phyloP scores from a whole-genome alignment of 2,113 vertebrate genomes.

The Cynoglossus semilaevis region DNA sequence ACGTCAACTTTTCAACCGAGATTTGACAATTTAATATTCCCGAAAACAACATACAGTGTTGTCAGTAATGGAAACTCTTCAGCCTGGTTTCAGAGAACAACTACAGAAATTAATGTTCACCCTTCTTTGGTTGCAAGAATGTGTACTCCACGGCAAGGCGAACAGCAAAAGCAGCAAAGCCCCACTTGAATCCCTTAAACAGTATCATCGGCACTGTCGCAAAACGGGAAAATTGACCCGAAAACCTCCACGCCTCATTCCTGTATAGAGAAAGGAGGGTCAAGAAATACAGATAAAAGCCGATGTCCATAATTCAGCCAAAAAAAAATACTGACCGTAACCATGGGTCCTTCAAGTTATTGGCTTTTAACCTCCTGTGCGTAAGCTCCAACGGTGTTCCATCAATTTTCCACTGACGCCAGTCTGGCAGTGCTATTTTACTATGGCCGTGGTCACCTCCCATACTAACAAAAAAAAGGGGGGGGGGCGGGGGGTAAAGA shows the following conservation, averaged over 20 bases:
- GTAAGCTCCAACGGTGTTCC: conserved; percentile 88
- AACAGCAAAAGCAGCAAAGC: conserved; percentile 87
- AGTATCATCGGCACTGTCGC: conserved; percentile 76
- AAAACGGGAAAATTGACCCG: conserved; percentile 79
- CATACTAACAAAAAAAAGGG: conserved; percentile 71
- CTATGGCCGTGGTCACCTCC: conserved; percentile 80
- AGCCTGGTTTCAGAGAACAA: neutral
- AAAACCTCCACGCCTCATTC: conserved; percentile 92
- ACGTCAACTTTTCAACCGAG: too few relatives aligned
- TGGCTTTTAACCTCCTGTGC: conserved; percentile 79
- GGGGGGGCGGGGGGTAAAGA: too few relatives aligned
- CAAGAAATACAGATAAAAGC: neutral
- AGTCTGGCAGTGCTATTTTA: conserved; percentile 86
- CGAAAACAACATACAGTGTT: too few relatives aligned
- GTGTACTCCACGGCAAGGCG: conserved; percentile 88
- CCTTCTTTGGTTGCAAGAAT: conserved; percentile 84
- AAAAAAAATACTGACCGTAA: conserved; percentile 75
- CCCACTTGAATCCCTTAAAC: conserved; percentile 88
- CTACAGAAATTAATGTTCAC: conserved; percentile 70
- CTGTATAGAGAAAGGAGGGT: conserved; percentile 63
- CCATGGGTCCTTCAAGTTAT: conserved; percentile 91
- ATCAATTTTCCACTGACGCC: conserved; percentile 85
- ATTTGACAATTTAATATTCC: too few relatives aligned
- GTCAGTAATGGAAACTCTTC: too few relatives aligned
- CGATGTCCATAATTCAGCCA: too few relatives aligned